Percentiles rank a stretch among this genome's conserved stretches.
Conservation (phyloP, 1,140 invertebrate species). For the Leptoteleia sp. region DNA sequence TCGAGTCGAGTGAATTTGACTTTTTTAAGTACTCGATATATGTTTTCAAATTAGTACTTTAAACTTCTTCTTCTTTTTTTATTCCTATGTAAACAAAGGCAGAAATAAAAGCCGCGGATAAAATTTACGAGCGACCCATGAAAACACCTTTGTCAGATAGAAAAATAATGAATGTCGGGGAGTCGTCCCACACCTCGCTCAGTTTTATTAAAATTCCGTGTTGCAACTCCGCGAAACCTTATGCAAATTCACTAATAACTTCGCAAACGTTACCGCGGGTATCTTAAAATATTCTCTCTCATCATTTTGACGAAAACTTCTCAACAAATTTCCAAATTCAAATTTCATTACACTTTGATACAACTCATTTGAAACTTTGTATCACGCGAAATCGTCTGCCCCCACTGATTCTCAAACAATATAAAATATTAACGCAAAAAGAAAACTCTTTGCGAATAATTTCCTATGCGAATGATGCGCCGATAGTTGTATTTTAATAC, state of each 20-base stretch:
- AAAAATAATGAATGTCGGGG: conserved; percentile 27
- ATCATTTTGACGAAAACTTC: conserved; percentile 38
- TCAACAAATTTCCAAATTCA: conserved; percentile 44
- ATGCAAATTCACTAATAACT: conserved; percentile 50
- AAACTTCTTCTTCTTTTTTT: no score
- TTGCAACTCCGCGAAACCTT: conserved; percentile 32
- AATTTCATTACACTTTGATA: conserved; percentile 40
- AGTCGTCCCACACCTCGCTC: conserved; percentile 4
- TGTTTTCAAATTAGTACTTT: no score
- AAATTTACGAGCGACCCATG: no score
- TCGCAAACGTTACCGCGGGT: conserved; percentile 26
- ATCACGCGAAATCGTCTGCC: conserved; percentile 1
- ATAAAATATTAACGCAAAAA: not conserved
- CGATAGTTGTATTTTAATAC: no score
- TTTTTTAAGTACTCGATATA: no score
- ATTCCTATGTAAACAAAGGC: no score
- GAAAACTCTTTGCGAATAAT: not conserved
- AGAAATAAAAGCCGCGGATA: no score
- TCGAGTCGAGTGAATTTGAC: no score
- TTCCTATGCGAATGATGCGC: no score
- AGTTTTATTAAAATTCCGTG: conserved; percentile 36
- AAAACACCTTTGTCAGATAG: conserved; percentile 10
- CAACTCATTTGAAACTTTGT: conserved; percentile 21
- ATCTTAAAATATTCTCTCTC: conserved; percentile 34
- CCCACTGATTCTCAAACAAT: not conserved